A percentile compares a stretch with the other conserved stretches of the same genome.
phyloP scores from a whole-genome alignment of 2,888 invertebrate species.

The Abrostola tripartita region DNA sequence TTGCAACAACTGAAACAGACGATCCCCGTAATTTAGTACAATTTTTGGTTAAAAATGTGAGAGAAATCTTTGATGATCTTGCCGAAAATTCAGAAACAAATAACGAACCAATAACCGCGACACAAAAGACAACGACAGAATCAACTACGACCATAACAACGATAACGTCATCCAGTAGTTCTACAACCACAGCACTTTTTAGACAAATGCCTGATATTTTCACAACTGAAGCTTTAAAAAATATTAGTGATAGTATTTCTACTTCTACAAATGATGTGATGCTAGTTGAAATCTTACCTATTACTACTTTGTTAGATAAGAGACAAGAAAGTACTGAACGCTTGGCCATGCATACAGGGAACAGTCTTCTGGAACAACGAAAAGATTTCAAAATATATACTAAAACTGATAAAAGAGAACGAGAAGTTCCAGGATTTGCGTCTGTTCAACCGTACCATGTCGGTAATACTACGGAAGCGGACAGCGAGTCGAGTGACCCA shows the following conservation, averaged over 20 bases:
- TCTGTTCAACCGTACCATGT: constrained; percentile 1
- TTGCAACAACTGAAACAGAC: constrained; percentile 46
- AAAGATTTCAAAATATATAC: constrained; percentile 55
- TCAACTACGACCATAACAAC: constrained; percentile 25
- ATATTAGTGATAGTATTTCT: constrained; percentile 42
- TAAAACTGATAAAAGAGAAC: constrained; percentile 51
- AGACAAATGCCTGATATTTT: constrained; percentile 26
- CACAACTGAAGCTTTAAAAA: constrained; percentile 36
- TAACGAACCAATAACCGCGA: constrained; percentile 2
- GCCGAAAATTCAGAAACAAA: constrained; percentile 46
- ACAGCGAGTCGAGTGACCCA: constrained; percentile 30
- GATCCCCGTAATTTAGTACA: constrained; percentile 67
- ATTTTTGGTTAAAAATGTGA: constrained; percentile 72
- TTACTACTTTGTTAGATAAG: constrained; percentile 55
- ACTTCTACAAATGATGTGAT: constrained; percentile 41
- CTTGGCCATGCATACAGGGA: constrained; percentile 41
- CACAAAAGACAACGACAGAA: constrained; percentile 20
- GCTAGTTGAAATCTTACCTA: constrained; percentile 56
- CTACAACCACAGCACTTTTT: constrained; percentile 18
- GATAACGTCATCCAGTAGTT: constrained; percentile 9
- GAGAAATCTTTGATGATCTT: constrained; percentile 69
- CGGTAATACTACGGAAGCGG: constrained; percentile 27
- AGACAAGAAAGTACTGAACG: constrained; percentile 39
- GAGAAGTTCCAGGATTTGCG: constrained; percentile 13
- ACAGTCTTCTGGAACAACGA: constrained; percentile 50